A percentile compares a stretch with the other conserved stretches of the same genome.
Evolutionary conservation across 2,113 vertebrate species (phyloP).

Genomic region (Promerops cafer): DNA sequence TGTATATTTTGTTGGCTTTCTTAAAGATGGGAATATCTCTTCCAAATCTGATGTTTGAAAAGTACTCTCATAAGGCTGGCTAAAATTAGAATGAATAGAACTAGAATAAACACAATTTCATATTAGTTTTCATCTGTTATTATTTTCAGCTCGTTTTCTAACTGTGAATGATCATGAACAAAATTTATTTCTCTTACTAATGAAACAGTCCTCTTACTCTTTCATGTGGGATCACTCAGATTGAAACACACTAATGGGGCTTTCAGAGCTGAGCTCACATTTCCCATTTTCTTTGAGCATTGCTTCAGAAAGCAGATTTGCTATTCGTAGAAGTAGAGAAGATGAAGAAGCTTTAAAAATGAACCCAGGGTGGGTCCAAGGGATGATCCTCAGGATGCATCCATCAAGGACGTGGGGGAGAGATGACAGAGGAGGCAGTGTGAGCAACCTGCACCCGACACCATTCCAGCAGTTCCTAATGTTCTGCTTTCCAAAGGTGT

Average conservation of each 20-base stretch:
- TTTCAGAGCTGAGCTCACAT: conserved; percentile 26
- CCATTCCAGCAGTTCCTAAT: neutral
- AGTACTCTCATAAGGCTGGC: neutral
- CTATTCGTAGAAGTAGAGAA: neutral
- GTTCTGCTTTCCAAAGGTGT: neutral
- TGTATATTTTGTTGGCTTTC: conserved; percentile 28
- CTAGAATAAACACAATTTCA: conserved; percentile 44
- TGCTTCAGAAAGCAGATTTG: conserved; percentile 13
- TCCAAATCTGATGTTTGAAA: conserved; percentile 17
- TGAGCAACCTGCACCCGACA: neutral
- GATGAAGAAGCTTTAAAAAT: neutral
- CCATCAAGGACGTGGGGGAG: neutral
- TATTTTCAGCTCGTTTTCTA: conserved; percentile 43
- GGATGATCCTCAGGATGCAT: neutral
- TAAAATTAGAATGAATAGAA: conserved; percentile 53
- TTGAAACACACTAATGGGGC: conserved; percentile 46
- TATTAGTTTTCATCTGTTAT: conserved; percentile 39
- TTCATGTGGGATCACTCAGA: conserved; percentile 36
- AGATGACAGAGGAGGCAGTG: neutral
- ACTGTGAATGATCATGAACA: conserved; percentile 12
- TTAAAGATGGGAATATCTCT: conserved; percentile 45
- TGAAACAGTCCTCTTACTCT: conserved; percentile 7
- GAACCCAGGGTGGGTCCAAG: neutral
- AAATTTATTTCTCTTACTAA: conserved; percentile 43
- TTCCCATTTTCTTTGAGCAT: conserved; percentile 22